A percentile compares a stretch with the other conserved stretches of the same genome.
Evolutionary conservation across 2,797 vertebrate species (phyloP).

Genomic region (Anguilla anguilla): DNA sequence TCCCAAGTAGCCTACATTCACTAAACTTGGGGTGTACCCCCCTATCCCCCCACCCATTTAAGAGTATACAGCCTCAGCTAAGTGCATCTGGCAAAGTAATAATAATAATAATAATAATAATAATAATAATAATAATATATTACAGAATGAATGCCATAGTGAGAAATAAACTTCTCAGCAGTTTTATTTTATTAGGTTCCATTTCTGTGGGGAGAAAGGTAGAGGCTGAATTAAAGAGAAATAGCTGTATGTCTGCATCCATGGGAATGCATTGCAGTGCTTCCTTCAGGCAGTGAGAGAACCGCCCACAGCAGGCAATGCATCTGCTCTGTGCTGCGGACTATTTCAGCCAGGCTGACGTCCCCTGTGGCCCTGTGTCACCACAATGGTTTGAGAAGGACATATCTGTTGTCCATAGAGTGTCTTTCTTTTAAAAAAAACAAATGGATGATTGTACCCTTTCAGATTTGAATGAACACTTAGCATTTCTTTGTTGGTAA

Average conservation of each 20-base stretch:
- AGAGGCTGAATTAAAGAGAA: background rate
- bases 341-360: background rate
- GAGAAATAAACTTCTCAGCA: background rate
- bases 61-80: too few relatives aligned
- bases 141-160: too few relatives aligned
- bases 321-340: background rate
- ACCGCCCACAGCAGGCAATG: slow-evolving; percentile 16
- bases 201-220: slow-evolving; percentile 32
- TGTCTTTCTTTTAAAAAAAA: background rate
- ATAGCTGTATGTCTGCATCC: slow-evolving; percentile 32
- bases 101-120: too few relatives aligned
- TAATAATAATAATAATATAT: too few relatives aligned
- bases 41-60: too few relatives aligned
- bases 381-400: background rate
- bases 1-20: too few relatives aligned
- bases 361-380: background rate
- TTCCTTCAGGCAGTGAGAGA: slow-evolving; percentile 15
- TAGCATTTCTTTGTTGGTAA: background rate
- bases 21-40: too few relatives aligned
- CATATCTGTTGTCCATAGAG: background rate
- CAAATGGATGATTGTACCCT: background rate
- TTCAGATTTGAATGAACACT: background rate
- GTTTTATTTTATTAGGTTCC: slow-evolving; percentile 46
- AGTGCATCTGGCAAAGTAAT: too few relatives aligned
- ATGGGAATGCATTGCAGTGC: slow-evolving; percentile 25